Conservation (phyloP, 1,140 invertebrate genomes). For the Diorhabda sublineata region DNA sequence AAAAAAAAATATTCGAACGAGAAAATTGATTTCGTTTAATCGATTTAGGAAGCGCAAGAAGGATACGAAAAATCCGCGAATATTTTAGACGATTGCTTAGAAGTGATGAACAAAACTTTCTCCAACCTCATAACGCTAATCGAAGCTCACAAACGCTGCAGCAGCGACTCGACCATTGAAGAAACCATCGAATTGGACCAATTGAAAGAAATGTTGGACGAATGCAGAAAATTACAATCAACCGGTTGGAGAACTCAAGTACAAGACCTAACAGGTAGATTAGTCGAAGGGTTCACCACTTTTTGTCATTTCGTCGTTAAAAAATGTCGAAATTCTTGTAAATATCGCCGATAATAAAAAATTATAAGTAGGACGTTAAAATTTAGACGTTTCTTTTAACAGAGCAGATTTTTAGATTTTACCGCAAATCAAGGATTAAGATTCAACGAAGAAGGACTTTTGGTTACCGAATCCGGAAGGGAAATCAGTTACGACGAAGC, state of each 20-base stretch:
- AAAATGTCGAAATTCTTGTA: neutral
- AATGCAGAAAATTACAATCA: conserved; percentile 22
- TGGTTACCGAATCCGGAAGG: conserved; percentile 25
- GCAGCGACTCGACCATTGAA: conserved; percentile 15
- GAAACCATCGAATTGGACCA: conserved; percentile 13
- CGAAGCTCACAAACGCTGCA: conserved; percentile 23
- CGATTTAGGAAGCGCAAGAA: conserved; percentile 27
- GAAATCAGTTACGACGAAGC: conserved; percentile 28
- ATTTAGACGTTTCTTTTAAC: no score
- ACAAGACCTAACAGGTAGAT: conserved; percentile 27
- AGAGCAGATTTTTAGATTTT: conserved; percentile 12
- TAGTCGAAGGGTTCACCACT: conserved; percentile 3
- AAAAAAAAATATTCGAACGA: conserved; percentile 11
- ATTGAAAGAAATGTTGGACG: conserved; percentile 19
- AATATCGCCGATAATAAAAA: neutral
- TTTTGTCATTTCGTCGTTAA: neutral
- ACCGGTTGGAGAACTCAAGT: conserved; percentile 24
- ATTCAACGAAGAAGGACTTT: conserved; percentile 23
- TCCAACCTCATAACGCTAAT: conserved; percentile 23
- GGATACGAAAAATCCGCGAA: conserved; percentile 22
- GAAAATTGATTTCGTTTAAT: conserved; percentile 6
- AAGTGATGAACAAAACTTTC: conserved; percentile 20
- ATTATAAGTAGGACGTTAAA: no score
- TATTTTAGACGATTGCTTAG: conserved; percentile 24
- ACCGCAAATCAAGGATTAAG: conserved; percentile 25